These are phyloP conservation scores for Cydia splendana DNA, from an alignment of 1,140 invertebrate species.

Conservation along the genomic window DNA sequence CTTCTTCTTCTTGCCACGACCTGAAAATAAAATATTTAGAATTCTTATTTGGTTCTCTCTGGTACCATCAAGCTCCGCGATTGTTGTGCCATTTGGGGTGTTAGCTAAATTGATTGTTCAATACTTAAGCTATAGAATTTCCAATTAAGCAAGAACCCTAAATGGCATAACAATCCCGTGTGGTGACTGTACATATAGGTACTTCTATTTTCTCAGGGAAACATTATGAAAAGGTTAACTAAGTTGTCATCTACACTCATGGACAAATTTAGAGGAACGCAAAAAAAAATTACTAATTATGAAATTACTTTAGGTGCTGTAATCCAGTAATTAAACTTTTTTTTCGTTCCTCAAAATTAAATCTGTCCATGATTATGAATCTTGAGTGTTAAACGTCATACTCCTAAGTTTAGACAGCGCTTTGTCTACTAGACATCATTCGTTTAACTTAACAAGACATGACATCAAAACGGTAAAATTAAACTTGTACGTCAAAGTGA, in stretches of 20 bases:
- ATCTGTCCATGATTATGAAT: not conserved
- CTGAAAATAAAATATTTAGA: conserved; percentile 64
- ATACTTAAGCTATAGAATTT: too few relatives aligned
- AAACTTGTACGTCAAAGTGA: conserved; percentile 20
- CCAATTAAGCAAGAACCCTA: too few relatives aligned
- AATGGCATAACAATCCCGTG: too few relatives aligned
- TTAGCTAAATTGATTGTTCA: too few relatives aligned
- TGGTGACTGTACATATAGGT: too few relatives aligned
- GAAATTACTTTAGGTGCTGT: too few relatives aligned
- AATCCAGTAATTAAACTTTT: too few relatives aligned
- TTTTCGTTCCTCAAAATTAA: too few relatives aligned
- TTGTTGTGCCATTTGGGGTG: too few relatives aligned
- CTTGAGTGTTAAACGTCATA: not conserved
- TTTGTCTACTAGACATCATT: not conserved
- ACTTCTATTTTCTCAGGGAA: not conserved
- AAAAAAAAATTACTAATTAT: too few relatives aligned
- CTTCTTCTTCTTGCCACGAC: conserved; percentile 87
- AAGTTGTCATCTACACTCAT: not conserved
- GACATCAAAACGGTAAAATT: conserved; percentile 21
- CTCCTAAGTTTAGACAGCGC: not conserved
- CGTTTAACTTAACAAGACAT: not conserved
- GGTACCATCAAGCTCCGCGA: too few relatives aligned
- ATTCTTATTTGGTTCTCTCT: not conserved
- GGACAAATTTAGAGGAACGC: too few relatives aligned
- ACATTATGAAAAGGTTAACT: not conserved